Evolutionary conservation across 2,888 invertebrate species (phyloP), one percentile per base, ranked within the genome.

Genomic region (Odontothrips loti): DNA sequence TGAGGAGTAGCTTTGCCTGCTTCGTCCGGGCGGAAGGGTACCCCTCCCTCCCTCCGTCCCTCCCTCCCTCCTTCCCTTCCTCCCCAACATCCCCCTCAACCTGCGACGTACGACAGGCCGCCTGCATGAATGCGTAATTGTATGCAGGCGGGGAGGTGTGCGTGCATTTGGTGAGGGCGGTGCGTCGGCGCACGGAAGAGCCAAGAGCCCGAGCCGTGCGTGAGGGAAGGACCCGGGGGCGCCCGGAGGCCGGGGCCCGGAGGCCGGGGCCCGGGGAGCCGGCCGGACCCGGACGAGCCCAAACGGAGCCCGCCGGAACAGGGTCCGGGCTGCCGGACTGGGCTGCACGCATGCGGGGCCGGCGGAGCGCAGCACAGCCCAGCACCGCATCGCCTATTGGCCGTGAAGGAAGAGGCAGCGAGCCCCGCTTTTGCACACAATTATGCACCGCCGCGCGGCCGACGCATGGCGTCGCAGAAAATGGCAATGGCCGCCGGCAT

Each of bases 91-190:
- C 68, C 68, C 68, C 27, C 10, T 23, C 23, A 11, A 20, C 23
- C 23, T 11, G 23, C 68, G n/a, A 11, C 68, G 23, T 27, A n/a
- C 23, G 68, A 43, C 34, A 43, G 68, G 27, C 68, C 27, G 27
- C 68, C 68, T 27, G 68, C 68, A 75, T 75, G 68, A 75, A 75
- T 75, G 68, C 68, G 68, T 75, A 75, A 75, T 75, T 75, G 68
- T 75, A 58, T 58, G 58, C 58, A 58, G 58, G n/a, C 68, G n/a
- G 68, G 58, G 58, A 58, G 58, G 58, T 20, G 34, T 43, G 34
- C 34, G 34, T 43, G 34, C 34, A 43, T 43, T 43, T 43, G 34
- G 34, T 43, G 34, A 43, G 34, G 34, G 34, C 34, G 34, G 34
- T 6, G 34, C 34, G 34, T 43, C 34, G 34, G 34, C 34, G 34